Conservation (phyloP, 2,797 vertebrate species). For the Danio choprae region DNA sequence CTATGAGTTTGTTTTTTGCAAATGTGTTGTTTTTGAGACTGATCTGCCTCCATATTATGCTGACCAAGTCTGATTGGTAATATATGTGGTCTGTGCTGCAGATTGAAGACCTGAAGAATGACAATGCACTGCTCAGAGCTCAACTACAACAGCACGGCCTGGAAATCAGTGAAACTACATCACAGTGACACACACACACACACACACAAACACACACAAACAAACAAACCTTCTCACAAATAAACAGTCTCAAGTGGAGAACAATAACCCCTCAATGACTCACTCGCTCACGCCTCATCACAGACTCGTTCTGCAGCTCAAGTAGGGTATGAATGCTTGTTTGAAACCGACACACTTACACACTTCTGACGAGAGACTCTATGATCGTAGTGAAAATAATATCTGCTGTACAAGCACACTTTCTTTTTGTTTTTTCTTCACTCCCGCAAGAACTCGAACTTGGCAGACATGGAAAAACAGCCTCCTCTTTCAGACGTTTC, state of each 20-base stretch:
- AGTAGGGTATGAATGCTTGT: conserved; percentile 47
- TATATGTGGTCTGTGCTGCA: conserved; percentile 56
- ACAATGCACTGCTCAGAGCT: conserved; percentile 88
- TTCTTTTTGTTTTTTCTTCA: conserved; percentile 3
- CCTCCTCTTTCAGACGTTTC: conserved; percentile 54
- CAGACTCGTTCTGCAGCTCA: conserved; percentile 48
- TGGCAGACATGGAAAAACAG: conserved; percentile 53
- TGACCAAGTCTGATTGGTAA: background rate
- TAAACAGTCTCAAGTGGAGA: conserved; percentile 54
- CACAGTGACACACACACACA: conserved; percentile 82
- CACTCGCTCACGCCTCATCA: conserved; percentile 44
- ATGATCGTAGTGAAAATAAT: conserved; percentile 49
- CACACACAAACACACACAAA: too few relatives aligned
- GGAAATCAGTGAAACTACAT: conserved; percentile 81
- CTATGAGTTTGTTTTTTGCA: too few relatives aligned
- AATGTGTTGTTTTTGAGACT: too few relatives aligned
- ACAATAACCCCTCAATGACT: conserved; percentile 54
- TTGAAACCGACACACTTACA: conserved; percentile 54
- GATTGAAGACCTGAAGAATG: conserved; percentile 92
- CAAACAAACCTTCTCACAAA: conserved; percentile 50
- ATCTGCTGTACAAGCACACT: conserved; percentile 44
- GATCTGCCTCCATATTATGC: too few relatives aligned
- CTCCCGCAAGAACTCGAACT: conserved; percentile 35
- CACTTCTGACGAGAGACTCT: conserved; percentile 31
- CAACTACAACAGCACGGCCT: conserved; percentile 93